These are phyloP conservation scores for Sarcophaga peregrina DNA, from an alignment of 1,140 invertebrate species.

Conservation along the genomic window DNA sequence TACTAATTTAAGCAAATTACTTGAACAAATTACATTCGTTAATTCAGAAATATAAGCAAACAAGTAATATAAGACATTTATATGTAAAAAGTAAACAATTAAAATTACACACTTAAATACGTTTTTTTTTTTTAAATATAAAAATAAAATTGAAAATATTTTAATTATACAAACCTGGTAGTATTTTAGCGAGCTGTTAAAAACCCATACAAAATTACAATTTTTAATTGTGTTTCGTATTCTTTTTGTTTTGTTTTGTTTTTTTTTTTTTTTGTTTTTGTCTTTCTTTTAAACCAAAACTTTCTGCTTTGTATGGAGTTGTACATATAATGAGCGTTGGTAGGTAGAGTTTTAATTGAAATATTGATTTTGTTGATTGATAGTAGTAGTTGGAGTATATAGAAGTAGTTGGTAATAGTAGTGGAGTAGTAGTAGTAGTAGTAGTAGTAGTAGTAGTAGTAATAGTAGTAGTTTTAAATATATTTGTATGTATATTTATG, in stretches of 20 bases:
- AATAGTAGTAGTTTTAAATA: neutral
- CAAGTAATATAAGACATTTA: constrained; percentile 11
- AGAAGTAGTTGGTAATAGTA: neutral
- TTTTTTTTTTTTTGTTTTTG: neutral
- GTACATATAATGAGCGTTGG: constrained; percentile 1
- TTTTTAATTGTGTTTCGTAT: no score
- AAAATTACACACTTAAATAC: neutral
- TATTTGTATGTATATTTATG: constrained; percentile 18
- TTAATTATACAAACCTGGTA: constrained; percentile 24
- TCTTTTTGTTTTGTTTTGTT: neutral
- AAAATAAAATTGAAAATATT: neutral
- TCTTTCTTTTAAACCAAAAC: neutral
- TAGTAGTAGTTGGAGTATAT: no score
- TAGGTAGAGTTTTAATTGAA: neutral
- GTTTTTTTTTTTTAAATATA: neutral
- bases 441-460: neutral
- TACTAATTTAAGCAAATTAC: neutral
- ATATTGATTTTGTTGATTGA: constrained; percentile 3
- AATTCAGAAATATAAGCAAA: neutral
- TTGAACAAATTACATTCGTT: neutral
- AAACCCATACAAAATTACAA: neutral
- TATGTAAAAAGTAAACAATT: neutral
- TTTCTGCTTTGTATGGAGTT: constrained; percentile 1
- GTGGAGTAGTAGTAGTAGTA: neutral
- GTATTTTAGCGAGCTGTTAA: constrained; percentile 16